Evolutionary conservation across 2,113 vertebrate species (phyloP).

Genomic region (Phalacrocorax aristotelis): DNA sequence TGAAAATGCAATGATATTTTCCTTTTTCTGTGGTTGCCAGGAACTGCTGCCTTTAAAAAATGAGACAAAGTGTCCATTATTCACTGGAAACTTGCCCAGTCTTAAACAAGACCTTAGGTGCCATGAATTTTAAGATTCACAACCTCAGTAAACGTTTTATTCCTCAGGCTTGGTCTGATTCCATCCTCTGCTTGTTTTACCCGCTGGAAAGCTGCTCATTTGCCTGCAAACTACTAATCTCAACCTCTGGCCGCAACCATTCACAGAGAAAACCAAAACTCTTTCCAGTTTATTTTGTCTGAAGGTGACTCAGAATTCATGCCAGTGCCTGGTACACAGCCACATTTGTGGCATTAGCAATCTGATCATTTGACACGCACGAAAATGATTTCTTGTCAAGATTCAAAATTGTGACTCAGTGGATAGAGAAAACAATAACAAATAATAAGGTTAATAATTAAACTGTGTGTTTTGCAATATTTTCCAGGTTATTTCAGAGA

Average conservation of each 20-base stretch:
- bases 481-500: background rate
- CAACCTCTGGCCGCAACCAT: background rate
- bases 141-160: background rate
- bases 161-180: background rate
- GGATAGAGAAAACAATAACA: background rate
- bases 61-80: background rate
- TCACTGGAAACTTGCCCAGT: background rate
- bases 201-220: background rate
- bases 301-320: background rate
- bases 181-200: background rate
- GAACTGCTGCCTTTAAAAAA: background rate
- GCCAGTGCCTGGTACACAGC: background rate
- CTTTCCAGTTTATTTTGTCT: background rate
- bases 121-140: background rate
- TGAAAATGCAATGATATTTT: background rate
- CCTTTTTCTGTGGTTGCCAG: background rate
- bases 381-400: background rate
- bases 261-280: background rate
- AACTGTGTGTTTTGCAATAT: background rate
- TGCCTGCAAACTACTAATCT: background rate
- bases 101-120: background rate
- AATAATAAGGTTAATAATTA: background rate
- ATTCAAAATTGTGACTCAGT: background rate
- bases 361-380: background rate
- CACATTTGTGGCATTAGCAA: background rate